Conservation (phyloP, 2,113 vertebrate species). For the Gasterosteus aculeatus region DNA sequence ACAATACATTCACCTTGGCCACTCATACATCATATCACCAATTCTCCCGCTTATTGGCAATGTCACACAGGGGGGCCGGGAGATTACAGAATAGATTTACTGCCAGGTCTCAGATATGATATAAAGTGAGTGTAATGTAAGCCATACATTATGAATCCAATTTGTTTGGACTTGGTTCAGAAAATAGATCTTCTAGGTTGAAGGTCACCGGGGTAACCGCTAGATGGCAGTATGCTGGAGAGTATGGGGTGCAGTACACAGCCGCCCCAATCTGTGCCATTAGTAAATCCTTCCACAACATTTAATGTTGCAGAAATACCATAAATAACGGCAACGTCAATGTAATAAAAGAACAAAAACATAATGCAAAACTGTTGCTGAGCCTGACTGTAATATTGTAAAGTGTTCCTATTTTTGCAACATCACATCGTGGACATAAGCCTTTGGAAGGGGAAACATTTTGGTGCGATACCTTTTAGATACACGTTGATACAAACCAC, state of each 20-base stretch:
- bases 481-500: background rate
- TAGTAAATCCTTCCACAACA: no score
- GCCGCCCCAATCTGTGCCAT: no score
- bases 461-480: background rate
- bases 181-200: constrained; percentile 8
- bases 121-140: constrained; percentile 68
- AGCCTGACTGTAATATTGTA: background rate
- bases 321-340: background rate
- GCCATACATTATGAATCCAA: constrained; percentile 76
- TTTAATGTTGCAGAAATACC: background rate
- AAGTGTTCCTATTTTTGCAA: background rate
- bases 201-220: constrained; percentile 35
- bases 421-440: background rate
- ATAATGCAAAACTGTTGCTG: background rate
- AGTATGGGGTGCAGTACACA: background rate
- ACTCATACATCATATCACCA: constrained; percentile 70
- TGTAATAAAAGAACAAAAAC: background rate
- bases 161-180: constrained; percentile 61
- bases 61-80: constrained; percentile 48
- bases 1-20: constrained; percentile 68
- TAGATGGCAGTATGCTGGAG: constrained; percentile 60
- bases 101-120: constrained; percentile 42
- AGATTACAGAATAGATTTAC: constrained; percentile 69
- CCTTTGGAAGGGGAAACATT: background rate
- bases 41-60: constrained; percentile 69